Evolutionary conservation across 64 coral and sea anemone genomes (phyloP).

Genomic region (Porites lutea): DNA sequence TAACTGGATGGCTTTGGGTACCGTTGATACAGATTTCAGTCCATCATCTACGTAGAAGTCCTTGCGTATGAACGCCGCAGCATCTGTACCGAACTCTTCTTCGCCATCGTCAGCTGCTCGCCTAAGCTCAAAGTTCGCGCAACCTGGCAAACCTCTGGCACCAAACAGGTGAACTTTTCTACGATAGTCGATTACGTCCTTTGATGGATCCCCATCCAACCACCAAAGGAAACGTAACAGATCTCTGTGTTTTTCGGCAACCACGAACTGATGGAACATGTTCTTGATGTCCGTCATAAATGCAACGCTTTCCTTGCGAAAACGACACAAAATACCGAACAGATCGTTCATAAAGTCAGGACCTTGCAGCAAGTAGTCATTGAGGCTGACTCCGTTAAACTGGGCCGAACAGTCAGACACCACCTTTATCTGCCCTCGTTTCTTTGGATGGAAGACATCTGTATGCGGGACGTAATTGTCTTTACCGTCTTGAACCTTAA

Average conservation of each 20-base stretch:
- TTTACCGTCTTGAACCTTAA: constrained; percentile 29
- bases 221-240: constrained; percentile 12
- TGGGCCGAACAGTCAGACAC: constrained; percentile 27
- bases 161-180: not conserved
- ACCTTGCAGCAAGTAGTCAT: constrained; percentile 34
- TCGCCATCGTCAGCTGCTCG: constrained; percentile 39
- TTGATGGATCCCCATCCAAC: constrained; percentile 20
- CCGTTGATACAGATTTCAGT: constrained; percentile 21
- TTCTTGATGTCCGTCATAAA: not conserved
- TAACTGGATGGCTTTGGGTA: constrained; percentile 19
- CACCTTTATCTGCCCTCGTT: constrained; percentile 12
- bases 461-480: constrained; percentile 38
- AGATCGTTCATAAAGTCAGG: constrained; percentile 41
- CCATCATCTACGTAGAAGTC: constrained; percentile 40
- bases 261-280: constrained; percentile 18
- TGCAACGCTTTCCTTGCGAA: not conserved
- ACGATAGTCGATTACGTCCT: constrained; percentile 24
- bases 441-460: constrained; percentile 39
- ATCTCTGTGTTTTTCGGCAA: constrained; percentile 9
- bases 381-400: not conserved
- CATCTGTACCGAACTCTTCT: constrained; percentile 32
- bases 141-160: constrained; percentile 20
- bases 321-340: constrained; percentile 8
- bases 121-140: constrained; percentile 27
- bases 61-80: constrained; percentile 24